Conservation (phyloP, 2,113 vertebrate genomes). For the Bos javanicus region DNA sequence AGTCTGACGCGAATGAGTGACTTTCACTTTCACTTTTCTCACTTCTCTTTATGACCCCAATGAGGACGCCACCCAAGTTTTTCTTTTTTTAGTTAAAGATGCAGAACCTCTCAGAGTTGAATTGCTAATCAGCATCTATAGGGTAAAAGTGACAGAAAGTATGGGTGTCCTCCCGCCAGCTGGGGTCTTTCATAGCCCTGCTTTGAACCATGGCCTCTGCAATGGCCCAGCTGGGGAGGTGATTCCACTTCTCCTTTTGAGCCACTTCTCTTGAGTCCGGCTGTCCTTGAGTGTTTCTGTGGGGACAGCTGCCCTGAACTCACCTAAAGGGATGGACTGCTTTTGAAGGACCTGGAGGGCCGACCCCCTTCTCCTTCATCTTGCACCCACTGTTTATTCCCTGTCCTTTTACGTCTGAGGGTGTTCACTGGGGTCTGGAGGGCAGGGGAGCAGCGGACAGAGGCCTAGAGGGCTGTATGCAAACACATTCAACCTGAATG, state of each 20-base stretch:
- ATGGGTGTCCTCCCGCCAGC: rapidly evolving
- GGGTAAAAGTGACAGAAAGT: background rate
- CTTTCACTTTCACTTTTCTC: background rate
- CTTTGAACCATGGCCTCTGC: background rate
- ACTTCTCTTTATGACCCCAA: background rate
- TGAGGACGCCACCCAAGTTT: background rate
- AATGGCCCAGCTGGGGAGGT: no score
- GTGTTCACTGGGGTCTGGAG: no score
- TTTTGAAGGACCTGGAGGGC: no score
- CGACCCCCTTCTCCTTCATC: background rate
- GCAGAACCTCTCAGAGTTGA: background rate
- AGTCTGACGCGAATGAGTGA: background rate
- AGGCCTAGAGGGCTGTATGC: background rate
- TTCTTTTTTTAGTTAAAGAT: background rate
- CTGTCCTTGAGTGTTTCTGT: no score
- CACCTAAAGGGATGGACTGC: background rate
- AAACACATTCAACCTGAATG: background rate
- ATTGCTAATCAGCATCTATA: background rate
- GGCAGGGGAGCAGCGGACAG: background rate
- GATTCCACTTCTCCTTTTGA: background rate
- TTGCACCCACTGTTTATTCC: background rate
- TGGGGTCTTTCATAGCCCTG: background rate
- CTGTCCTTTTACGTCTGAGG: background rate
- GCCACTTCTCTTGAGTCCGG: background rate
- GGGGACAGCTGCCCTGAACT: background rate